Percentiles rank a stretch among this genome's conserved stretches.
Conservation (phyloP, 92 coral and sea anemone genomes). For the Epizoanthus stellaris region DNA sequence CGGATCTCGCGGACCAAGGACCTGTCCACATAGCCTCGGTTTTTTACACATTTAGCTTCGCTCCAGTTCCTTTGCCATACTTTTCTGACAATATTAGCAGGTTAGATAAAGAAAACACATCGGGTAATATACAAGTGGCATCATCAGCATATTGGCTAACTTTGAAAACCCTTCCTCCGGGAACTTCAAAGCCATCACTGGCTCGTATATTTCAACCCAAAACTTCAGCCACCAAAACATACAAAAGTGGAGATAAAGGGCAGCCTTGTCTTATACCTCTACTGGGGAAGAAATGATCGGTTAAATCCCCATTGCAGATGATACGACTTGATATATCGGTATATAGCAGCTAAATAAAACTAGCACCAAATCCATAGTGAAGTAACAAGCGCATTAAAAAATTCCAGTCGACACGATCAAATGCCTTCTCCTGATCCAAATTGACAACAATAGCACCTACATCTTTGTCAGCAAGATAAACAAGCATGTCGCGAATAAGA, state of each 20-base stretch:
- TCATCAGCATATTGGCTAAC: not conserved
- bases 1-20: not conserved
- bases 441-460: no score
- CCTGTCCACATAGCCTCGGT: not conserved
- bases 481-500: no score
- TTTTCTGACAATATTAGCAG: not conserved
- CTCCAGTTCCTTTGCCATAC: not conserved
- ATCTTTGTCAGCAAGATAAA: no score
- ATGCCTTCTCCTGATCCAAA: conserved; percentile 8
- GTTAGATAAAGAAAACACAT: not conserved
- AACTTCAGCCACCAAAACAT: not conserved
- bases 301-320: not conserved
- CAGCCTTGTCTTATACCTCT: not conserved
- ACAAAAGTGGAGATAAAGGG: not conserved
- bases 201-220: not conserved
- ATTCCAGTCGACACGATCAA: not conserved
- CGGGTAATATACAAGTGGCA: not conserved
- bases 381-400: not conserved
- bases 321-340: not conserved
- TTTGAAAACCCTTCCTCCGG: not conserved
- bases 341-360: not conserved
- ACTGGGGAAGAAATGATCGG: not conserved
- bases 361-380: not conserved
- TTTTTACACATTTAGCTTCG: not conserved
- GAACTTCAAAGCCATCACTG: not conserved